A percentile compares a stretch with the other conserved stretches of the same genome.
Evolutionary conservation across 2,888 invertebrate species (phyloP).

Genomic region (Rhodophaea formosa): DNA sequence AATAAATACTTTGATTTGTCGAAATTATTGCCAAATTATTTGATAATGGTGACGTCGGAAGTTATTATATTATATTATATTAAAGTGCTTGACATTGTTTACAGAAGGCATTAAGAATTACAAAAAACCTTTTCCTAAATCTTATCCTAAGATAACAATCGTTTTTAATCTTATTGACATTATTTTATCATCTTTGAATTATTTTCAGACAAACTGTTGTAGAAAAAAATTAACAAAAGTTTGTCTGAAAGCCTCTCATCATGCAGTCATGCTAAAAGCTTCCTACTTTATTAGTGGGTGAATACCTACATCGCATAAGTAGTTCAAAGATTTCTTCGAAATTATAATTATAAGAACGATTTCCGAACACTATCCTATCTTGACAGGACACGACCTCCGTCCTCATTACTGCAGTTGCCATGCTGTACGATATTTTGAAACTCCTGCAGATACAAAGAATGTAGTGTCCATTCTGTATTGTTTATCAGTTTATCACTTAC

Average conservation of each 20-base stretch:
- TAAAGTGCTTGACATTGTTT: slow-evolving; percentile 41
- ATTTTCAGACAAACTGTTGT: slow-evolving; percentile 18
- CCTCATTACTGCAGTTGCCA: slow-evolving; percentile 56
- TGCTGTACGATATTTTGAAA: slow-evolving; percentile 41
- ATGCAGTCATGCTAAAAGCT: slow-evolving; percentile 74
- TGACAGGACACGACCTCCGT: slow-evolving; percentile 67
- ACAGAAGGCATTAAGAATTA: slow-evolving; percentile 28
- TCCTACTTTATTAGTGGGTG: slow-evolving; percentile 61
- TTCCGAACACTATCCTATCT: slow-evolving; percentile 64
- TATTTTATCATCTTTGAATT: slow-evolving; percentile 35
- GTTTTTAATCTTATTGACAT: slow-evolving; percentile 31
- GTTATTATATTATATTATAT: slow-evolving; percentile 8
- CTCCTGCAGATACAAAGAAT: slow-evolving; percentile 48
- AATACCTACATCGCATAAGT: slow-evolving; percentile 57
- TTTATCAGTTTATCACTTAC: slow-evolving; percentile 60
- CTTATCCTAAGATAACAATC: slow-evolving; percentile 35
- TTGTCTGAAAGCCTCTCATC: slow-evolving; percentile 29
- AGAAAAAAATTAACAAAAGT: slow-evolving; percentile 15
- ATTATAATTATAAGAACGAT: slow-evolving; percentile 68
- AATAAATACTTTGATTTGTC: slow-evolving; percentile 18
- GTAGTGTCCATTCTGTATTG: slow-evolving; percentile 67
- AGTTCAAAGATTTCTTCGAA: slow-evolving; percentile 68
- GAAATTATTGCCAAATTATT: slow-evolving; percentile 34
- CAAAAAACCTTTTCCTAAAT: slow-evolving; percentile 31
- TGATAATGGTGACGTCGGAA: slow-evolving; percentile 25